Evolutionary conservation across 2,888 invertebrate species (phyloP), one percentile per base, ranked within the genome.

Genomic region (Pseudanteris insignis): DNA sequence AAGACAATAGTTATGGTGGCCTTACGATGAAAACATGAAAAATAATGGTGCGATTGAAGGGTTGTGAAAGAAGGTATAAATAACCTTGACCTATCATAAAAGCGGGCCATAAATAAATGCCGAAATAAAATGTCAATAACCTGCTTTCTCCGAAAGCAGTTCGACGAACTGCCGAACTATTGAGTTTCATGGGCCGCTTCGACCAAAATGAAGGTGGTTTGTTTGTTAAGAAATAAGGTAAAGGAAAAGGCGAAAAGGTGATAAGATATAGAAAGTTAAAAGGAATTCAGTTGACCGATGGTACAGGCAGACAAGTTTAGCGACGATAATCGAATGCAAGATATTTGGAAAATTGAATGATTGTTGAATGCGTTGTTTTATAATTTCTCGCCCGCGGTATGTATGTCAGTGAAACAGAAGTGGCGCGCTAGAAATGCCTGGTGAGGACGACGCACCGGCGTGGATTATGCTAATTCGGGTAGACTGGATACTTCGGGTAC

Each of bases 391-490:
- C 30, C 11, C 30, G 30, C 40, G 48, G 63, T 63, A 74, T 72
- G 64, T 69, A 63, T 72, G 73, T 69, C 74, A 66, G 69, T 66
- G 65, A 66, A 67, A 55, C 43, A 61, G 65, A 65, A 67, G 67
- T 69, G 69, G 68, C 64, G 68, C 66, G 67, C 66, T 66, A 73
- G 70, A 70, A 70, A 73, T 67, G 64, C 67, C 41, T 64, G 53
- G 32, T 36, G 64, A 64, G 64, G 62, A 62, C 62, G 62, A 64
- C 61, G 55, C 61, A 64, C 62, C 50, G 54, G 58, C 59, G 63
- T 64, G 65, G 67, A 74, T 74, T 77, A 78, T 78, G 78, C 68
- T 78, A 78, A 78, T 78, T 72, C 64, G 68, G 66, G 58, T 63
- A 65, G 65, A 66, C 70, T 69, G 58, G 63, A 65, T 60, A 72